Conservation (phyloP, 2,888 invertebrate genomes). For the Fragum fragum region DNA sequence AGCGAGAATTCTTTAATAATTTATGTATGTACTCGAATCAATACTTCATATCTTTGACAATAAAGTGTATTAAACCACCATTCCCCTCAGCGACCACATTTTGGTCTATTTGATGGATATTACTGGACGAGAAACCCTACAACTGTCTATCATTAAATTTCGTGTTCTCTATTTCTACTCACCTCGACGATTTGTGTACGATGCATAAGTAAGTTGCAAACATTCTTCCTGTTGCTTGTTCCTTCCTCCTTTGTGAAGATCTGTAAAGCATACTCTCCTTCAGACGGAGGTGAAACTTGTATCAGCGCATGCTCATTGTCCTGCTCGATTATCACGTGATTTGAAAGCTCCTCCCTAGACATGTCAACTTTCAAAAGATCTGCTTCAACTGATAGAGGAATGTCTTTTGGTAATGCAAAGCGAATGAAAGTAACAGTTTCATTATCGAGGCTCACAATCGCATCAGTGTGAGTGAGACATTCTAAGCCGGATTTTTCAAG, state of each 20-base stretch:
- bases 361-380: constrained; percentile 57
- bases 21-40: no score
- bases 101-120: no score
- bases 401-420: constrained; percentile 62
- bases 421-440: constrained; percentile 58
- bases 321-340: constrained; percentile 49
- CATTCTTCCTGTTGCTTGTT: constrained; percentile 55
- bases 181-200: constrained; percentile 69
- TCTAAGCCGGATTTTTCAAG: constrained; percentile 51
- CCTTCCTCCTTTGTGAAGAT: constrained; percentile 58
- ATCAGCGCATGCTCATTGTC: constrained; percentile 56
- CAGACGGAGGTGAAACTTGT: constrained; percentile 62
- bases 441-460: constrained; percentile 57
- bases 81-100: no score
- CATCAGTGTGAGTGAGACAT: constrained; percentile 55
- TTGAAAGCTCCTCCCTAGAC: constrained; percentile 53
- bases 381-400: constrained; percentile 54
- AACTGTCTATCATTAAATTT: no score
- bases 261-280: constrained; percentile 71
- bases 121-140: no score
- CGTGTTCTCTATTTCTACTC: no score
- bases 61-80: no score
- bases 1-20: no score
- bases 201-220: constrained; percentile 68
- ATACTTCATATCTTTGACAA: no score